Conservation (phyloP, 2,888 invertebrate genomes). For the Drosophila maculinotata region DNA sequence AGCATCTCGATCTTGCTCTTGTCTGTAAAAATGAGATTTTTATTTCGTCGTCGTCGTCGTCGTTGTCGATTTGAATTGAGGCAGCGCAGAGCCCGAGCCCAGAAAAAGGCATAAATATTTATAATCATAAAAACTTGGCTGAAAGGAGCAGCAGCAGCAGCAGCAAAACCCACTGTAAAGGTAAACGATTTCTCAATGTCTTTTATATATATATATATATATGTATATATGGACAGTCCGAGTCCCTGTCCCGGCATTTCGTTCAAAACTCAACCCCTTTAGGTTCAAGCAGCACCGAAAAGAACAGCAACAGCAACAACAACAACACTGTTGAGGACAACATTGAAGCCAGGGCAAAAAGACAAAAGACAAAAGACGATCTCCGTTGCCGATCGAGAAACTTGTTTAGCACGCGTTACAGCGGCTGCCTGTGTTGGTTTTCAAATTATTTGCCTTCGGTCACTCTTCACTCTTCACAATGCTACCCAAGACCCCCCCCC, state of each 20-base stretch:
- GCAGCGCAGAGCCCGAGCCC: conserved; percentile 26
- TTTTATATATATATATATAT: conserved; percentile 50
- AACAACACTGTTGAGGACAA: conserved; percentile 12
- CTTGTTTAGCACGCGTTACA: conserved; percentile 83
- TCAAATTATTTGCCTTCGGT: conserved; percentile 77
- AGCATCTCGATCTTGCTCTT: conserved; percentile 30
- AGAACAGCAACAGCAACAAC: not conserved
- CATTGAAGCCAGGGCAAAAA: conserved; percentile 26
- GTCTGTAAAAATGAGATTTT: conserved; percentile 71
- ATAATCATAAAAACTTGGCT: conserved; percentile 75
- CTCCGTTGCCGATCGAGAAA: conserved; percentile 67
- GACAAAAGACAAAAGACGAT: conserved; percentile 69
- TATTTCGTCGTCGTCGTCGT: conserved; percentile 57
- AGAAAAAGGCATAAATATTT: conserved; percentile 75
- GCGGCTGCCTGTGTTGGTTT: conserved; percentile 81
- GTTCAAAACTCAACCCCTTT: conserved; percentile 34
- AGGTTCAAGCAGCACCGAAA: conserved; percentile 14
- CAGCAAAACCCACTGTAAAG: conserved; percentile 61
- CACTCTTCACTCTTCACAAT: conserved; percentile 40
- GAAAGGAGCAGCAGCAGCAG: conserved; percentile 52
- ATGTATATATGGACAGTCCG: conserved; percentile 38
- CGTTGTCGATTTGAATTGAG: conserved; percentile 66
- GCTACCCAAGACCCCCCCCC: not conserved
- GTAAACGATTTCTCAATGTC: conserved; percentile 82
- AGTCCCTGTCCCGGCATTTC: conserved; percentile 4